Evolutionary conservation across 2,797 vertebrate genomes (phyloP).

Genomic region (Hydrophis major): DNA sequence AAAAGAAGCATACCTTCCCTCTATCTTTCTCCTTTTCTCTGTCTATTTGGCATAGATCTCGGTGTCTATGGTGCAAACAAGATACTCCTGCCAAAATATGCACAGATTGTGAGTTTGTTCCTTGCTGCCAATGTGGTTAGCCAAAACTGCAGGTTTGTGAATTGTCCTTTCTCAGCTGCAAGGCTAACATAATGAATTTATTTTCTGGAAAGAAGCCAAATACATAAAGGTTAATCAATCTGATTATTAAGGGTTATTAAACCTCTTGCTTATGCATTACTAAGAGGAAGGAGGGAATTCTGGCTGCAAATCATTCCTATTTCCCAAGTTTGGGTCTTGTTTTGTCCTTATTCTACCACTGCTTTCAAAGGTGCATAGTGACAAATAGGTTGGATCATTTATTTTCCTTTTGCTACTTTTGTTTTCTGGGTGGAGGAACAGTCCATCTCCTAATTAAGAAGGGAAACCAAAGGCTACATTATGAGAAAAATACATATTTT

Average conservation of each 20-base stretch:
- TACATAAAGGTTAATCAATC: not conserved
- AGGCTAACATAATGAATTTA: not conserved
- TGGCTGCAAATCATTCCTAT: too few relatives aligned
- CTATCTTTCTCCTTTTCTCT: not conserved
- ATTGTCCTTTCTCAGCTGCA: not conserved
- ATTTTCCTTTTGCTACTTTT: not conserved
- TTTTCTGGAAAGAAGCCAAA: not conserved
- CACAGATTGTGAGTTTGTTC: not conserved
- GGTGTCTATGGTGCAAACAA: not conserved
- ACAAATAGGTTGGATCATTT: not conserved
- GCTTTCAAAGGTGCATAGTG: not conserved
- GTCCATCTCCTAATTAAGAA: conserved; percentile 18
- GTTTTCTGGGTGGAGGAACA: conserved; percentile 15
- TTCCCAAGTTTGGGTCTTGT: not conserved
- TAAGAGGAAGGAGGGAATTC: not conserved
- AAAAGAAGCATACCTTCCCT: not conserved
- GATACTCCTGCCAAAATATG: not conserved
- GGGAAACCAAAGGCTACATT: not conserved
- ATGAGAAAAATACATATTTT: conserved; percentile 25
- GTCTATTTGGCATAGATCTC: not conserved
- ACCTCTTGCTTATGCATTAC: not conserved
- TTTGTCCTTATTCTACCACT: not conserved
- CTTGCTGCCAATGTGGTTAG: not conserved
- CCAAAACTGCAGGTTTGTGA: fast-evolving
- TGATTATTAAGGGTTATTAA: not conserved